Percentiles rank a stretch among this genome's conserved stretches.
Conservation (phyloP, 1,140 invertebrate species). For the Aleiodes sp. region DNA sequence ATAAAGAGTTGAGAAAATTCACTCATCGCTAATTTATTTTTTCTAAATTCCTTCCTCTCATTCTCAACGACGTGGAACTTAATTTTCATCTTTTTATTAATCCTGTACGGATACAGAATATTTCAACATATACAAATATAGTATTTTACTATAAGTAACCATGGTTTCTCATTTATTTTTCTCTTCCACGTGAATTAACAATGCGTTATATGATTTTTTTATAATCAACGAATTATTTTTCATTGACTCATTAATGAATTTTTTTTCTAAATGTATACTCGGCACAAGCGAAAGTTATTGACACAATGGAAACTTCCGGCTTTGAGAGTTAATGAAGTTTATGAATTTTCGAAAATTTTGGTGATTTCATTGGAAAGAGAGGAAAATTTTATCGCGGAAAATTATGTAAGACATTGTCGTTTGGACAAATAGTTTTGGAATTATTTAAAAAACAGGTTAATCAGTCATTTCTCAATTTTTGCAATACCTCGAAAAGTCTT, state of each 20-base stretch:
- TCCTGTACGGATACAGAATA: background rate
- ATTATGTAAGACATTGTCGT: too few species aligned
- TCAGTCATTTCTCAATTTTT: too few species aligned
- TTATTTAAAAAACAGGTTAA: too few species aligned
- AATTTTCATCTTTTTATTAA: too few species aligned
- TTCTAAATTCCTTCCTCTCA: background rate
- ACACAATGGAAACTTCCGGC: too few species aligned
- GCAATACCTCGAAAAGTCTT: too few species aligned
- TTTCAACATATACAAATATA: slow-evolving; percentile 12
- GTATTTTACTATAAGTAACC: background rate
- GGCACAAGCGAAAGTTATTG: background rate
- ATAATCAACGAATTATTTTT: background rate
- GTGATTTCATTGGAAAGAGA: too few species aligned
- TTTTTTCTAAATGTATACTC: background rate
- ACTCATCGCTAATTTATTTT: background rate
- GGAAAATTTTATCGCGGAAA: too few species aligned
- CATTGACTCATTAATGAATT: background rate
- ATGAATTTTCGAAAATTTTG: too few species aligned
- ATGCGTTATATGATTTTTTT: background rate
- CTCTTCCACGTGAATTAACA: background rate
- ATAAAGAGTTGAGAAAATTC: slow-evolving; percentile 1
- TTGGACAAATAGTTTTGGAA: too few species aligned
- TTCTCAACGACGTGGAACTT: background rate
- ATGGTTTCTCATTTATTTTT: background rate
- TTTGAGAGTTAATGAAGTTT: too few species aligned